These are phyloP conservation scores for Isurus oxyrinchus DNA, from an alignment of 2,113 vertebrate genomes.

Conservation along the genomic window DNA sequence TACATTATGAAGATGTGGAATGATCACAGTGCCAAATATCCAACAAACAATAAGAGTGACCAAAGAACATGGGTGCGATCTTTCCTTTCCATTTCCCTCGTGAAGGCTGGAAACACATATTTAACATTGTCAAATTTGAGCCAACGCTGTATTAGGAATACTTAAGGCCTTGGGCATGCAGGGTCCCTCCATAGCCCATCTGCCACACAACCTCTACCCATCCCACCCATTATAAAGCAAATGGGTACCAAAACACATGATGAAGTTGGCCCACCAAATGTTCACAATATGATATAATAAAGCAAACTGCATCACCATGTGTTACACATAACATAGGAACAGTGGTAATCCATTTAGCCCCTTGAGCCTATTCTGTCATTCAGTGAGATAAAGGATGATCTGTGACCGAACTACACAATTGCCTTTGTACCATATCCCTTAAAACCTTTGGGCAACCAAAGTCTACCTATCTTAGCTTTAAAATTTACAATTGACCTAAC, in stretches of 20 bases:
- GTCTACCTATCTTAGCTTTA: too few species aligned
- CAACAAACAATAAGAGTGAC: neutral
- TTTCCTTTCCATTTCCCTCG: neutral
- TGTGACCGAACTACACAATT: too few species aligned
- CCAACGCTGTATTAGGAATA: neutral
- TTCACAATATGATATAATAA: neutral
- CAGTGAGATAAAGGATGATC: too few species aligned
- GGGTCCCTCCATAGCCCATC: neutral
- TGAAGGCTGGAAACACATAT: neutral
- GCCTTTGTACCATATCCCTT: too few species aligned
- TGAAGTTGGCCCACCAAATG: neutral
- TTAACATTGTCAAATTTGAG: neutral
- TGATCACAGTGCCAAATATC: neutral
- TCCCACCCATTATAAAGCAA: neutral
- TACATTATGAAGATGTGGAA: neutral
- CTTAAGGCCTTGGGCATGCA: neutral
- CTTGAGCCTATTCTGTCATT: too few species aligned
- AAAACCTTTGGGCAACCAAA: too few species aligned
- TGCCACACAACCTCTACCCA: neutral
- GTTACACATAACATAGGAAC: neutral
- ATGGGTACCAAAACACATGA: neutral
- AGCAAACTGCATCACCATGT: neutral
- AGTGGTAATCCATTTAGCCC: too few species aligned
- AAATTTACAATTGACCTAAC: too few species aligned
- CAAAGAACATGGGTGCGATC: neutral